Conservation (phyloP, 2,797 vertebrate species). For the Kryptolebias ocellatus region DNA sequence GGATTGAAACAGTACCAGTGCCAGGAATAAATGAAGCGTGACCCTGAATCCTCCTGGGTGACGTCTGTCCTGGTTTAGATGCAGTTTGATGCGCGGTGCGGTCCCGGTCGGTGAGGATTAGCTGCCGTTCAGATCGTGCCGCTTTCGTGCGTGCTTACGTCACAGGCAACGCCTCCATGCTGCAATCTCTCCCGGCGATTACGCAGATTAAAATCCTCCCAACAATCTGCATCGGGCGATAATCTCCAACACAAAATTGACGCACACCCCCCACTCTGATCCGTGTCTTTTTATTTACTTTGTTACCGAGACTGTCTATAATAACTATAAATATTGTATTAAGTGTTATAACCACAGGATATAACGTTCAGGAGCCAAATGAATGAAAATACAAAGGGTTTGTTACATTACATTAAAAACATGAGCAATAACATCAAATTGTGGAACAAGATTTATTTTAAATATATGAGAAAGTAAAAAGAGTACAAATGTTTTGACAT, state of each 20-base stretch:
- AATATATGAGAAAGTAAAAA: too few relatives aligned
- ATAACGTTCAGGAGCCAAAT: neutral
- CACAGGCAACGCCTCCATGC: conserved; percentile 22
- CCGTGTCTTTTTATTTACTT: neutral
- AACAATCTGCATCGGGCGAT: neutral
- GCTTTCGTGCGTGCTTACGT: conserved; percentile 8
- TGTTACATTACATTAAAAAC: too few relatives aligned
- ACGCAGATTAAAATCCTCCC: neutral
- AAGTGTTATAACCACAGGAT: neutral
- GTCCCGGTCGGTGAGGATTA: neutral
- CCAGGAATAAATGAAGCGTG: neutral
- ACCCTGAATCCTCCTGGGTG: neutral
- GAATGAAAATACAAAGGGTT: neutral
- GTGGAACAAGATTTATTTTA: too few relatives aligned
- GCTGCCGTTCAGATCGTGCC: too few relatives aligned
- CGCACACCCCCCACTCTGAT: neutral
- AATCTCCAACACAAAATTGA: neutral
- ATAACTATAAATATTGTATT: too few relatives aligned
- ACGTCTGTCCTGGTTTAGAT: neutral
- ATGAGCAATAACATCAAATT: too few relatives aligned
- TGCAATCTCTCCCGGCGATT: conserved; percentile 25
- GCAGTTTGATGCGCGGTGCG: neutral
- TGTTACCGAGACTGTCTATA: neutral
- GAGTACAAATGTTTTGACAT: too few relatives aligned
- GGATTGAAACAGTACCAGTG: conserved; percentile 24